These are phyloP conservation scores for Lepidocolaptes lacrymiger DNA, from an alignment of 2,797 vertebrate genomes.

Conservation along the genomic window DNA sequence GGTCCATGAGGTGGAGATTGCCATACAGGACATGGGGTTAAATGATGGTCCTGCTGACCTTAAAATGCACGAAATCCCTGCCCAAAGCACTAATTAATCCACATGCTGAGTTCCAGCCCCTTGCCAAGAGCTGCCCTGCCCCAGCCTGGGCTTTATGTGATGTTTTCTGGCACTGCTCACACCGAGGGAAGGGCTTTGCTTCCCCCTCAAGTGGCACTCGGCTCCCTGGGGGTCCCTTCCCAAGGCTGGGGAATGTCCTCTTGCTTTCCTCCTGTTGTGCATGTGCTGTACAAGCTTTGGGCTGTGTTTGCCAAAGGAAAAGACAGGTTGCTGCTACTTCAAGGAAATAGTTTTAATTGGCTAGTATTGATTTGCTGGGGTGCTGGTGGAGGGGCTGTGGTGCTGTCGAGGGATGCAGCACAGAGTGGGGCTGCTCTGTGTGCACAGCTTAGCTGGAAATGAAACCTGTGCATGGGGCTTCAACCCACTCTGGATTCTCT, in stretches of 20 bases:
- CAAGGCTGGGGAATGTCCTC: neutral
- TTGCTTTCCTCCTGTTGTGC: neutral
- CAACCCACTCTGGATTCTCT: neutral
- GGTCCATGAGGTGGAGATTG: no score
- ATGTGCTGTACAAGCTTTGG: slow-evolving; percentile 2
- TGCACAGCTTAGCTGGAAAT: neutral
- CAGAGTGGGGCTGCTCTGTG: neutral
- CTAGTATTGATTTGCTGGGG: slow-evolving; percentile 43
- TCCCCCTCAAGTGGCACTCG: slow-evolving; percentile 18
- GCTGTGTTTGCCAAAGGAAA: slow-evolving; percentile 24
- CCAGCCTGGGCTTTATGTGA: no score
- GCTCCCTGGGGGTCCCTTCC: neutral
- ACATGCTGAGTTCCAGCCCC: neutral
- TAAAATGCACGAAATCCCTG: neutral
- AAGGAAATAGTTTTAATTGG: slow-evolving; percentile 65
- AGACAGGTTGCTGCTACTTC: slow-evolving; percentile 39
- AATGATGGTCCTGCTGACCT: neutral
- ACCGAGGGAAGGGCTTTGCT: slow-evolving; percentile 41
- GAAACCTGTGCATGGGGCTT: neutral
- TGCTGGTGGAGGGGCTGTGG: neutral
- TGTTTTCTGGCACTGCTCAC: slow-evolving; percentile 50
- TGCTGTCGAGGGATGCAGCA: neutral
- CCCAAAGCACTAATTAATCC: rapidly evolving
- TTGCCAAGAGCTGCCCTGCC: neutral
- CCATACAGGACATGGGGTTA: neutral